A percentile compares a stretch with the other conserved stretches of the same genome.
Conservation (phyloP, 2,888 invertebrate species). For the Andricus curvator region DNA sequence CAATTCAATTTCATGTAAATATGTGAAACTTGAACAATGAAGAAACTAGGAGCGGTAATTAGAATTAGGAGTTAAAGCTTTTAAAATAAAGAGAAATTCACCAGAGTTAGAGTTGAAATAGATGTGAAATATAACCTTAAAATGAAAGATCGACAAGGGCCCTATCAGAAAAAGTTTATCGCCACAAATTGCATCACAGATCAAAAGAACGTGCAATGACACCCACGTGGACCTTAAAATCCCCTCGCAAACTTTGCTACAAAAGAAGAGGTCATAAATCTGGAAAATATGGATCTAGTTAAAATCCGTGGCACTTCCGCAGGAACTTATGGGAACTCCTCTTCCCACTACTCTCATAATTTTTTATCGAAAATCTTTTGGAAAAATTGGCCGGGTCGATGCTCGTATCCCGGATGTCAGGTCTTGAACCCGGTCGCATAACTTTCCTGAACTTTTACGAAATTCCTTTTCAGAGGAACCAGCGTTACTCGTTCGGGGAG, state of each 20-base stretch:
- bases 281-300: constrained; percentile 28
- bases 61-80: no score
- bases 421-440: background rate
- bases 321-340: background rate
- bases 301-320: background rate
- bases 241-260: background rate
- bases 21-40: background rate
- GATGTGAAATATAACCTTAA: constrained; percentile 25
- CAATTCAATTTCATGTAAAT: background rate
- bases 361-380: background rate
- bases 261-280: background rate
- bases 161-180: background rate
- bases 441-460: background rate
- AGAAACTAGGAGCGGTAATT: no score
- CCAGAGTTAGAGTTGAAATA: background rate
- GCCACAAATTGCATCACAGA: background rate
- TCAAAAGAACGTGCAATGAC: background rate
- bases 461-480: constrained; percentile 42
- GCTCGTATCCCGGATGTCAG: background rate
- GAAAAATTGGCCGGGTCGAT: background rate
- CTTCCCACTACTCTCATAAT: background rate
- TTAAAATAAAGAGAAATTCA: no score
- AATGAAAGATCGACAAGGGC: background rate
- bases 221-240: background rate
- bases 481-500: constrained; percentile 55